phyloP scores from a whole-genome alignment of 2,113 vertebrate species.

The Prietella phreatophila region DNA sequence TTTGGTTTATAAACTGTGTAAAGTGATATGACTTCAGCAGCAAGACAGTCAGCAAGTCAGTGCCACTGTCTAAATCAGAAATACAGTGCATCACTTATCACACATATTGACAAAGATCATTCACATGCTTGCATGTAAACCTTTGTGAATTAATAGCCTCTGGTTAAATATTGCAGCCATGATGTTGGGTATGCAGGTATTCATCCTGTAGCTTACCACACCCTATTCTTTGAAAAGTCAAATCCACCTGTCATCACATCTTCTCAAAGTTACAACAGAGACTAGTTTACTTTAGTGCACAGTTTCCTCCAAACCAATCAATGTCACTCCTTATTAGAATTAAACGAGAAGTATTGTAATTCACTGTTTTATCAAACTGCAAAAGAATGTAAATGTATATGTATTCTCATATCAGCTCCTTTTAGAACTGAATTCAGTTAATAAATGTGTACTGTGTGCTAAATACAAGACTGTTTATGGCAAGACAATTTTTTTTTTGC shows the following conservation, averaged over 20 bases:
- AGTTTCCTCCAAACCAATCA: neutral
- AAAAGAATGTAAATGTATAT: neutral
- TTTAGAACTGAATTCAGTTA: neutral
- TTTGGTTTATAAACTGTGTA: neutral
- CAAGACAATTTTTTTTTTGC: neutral
- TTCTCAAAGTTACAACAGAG: neutral
- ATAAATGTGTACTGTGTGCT: neutral
- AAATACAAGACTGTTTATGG: neutral
- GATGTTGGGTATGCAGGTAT: neutral
- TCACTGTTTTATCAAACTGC: neutral
- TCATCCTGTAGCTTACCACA: neutral
- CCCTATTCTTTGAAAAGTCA: neutral
- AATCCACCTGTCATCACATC: slow-evolving; percentile 3
- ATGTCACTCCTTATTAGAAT: neutral
- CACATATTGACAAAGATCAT: neutral
- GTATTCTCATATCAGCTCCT: neutral
- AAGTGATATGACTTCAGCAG: neutral
- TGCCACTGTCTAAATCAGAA: neutral
- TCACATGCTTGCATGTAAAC: neutral
- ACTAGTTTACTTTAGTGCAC: neutral
- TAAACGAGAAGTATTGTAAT: neutral
- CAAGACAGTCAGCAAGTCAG: neutral
- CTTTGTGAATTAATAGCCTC: neutral
- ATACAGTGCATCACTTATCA: neutral
- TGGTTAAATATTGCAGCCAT: neutral